phyloP scores from a whole-genome alignment of 2,888 invertebrate species.

The Loripinus fragilis region DNA sequence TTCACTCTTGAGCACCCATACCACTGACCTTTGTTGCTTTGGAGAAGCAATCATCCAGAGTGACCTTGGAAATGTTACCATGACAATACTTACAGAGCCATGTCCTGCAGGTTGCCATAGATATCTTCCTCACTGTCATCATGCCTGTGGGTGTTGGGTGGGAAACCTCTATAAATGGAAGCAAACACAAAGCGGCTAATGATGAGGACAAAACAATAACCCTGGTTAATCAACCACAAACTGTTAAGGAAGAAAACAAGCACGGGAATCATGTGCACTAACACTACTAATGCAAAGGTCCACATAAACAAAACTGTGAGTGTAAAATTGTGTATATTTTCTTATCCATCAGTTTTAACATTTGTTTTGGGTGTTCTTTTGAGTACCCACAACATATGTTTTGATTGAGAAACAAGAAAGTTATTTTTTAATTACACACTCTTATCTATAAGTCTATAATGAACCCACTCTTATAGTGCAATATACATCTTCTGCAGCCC shows the following conservation, averaged over 20 bases:
- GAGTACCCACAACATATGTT: no score
- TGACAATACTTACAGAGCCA: conserved; percentile 77
- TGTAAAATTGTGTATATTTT: no score
- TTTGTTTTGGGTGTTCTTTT: no score
- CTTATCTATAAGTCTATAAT: no score
- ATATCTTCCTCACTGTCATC: conserved; percentile 82
- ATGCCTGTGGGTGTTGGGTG: conserved; percentile 67
- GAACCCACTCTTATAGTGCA: no score
- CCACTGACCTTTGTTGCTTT: not conserved
- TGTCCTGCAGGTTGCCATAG: conserved; percentile 83
- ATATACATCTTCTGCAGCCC: no score
- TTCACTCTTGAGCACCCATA: no score
- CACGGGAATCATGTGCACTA: not conserved
- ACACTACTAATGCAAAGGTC: no score
- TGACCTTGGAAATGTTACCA: conserved; percentile 21
- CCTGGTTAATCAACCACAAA: conserved; percentile 7
- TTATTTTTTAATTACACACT: no score
- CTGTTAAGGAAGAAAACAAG: conserved; percentile 11
- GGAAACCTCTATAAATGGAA: conserved; percentile 74
- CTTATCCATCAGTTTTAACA: no score
- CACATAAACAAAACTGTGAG: no score
- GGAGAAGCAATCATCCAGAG: not conserved
- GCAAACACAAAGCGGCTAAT: conserved; percentile 11
- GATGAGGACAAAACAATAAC: conserved; percentile 17
- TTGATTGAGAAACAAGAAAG: no score